A percentile compares a stretch with the other conserved stretches of the same genome.
Conservation (phyloP, 2,797 vertebrate species). For the Poeciliopsis turneri region DNA sequence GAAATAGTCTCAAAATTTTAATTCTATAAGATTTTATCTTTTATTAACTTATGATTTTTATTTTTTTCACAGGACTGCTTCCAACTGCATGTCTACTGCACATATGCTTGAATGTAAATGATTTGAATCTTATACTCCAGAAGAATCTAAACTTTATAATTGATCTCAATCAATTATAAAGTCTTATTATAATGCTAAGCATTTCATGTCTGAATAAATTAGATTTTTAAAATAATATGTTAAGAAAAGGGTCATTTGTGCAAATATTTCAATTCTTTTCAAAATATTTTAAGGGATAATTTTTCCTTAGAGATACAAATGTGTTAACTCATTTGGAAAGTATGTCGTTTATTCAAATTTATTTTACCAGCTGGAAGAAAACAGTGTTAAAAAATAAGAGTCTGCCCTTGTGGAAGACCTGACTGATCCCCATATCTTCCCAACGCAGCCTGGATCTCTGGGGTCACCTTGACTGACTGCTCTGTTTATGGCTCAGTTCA, state of each 20-base stretch:
- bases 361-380: conserved; percentile 10
- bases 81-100: too few relatives aligned
- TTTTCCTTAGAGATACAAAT: not conserved
- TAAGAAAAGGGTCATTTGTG: not conserved
- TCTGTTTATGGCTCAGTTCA: conserved; percentile 46
- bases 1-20: too few relatives aligned
- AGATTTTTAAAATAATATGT: not conserved
- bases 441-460: conserved; percentile 73
- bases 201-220: too few relatives aligned
- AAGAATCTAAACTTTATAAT: too few relatives aligned
- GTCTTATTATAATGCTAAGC: too few relatives aligned
- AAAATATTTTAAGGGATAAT: too few relatives aligned
- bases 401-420: conserved; percentile 74
- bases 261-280: not conserved
- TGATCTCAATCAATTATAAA: too few relatives aligned
- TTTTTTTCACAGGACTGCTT: too few relatives aligned
- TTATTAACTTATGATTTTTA: too few relatives aligned
- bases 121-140: too few relatives aligned
- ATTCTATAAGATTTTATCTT: too few relatives aligned
- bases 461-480: conserved; percentile 76
- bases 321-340: conserved; percentile 9
- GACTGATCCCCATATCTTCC: conserved; percentile 82
- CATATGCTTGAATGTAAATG: too few relatives aligned
- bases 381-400: conserved; percentile 31
- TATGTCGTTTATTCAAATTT: conserved; percentile 9